A percentile compares a stretch with the other conserved stretches of the same genome.
phyloP scores from a whole-genome alignment of 2,113 vertebrate genomes.

The Chaetodon trifascialis region DNA sequence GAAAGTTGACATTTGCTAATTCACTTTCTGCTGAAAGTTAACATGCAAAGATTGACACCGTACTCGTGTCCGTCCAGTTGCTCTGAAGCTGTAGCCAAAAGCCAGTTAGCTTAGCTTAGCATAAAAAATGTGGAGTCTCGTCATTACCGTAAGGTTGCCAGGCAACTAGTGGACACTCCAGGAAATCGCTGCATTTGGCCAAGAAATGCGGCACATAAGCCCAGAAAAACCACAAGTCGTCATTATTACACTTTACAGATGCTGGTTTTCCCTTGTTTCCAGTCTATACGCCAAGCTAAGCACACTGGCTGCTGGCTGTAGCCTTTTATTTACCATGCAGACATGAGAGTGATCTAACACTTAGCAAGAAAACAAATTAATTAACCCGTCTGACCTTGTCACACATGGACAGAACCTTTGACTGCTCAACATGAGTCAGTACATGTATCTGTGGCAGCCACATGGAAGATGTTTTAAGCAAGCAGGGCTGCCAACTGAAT shows the following conservation, averaged over 20 bases:
- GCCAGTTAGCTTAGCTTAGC: background rate
- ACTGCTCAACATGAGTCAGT: background rate
- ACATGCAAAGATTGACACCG: background rate
- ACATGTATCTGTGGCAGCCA: no score
- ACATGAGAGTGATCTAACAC: background rate
- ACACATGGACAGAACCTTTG: background rate
- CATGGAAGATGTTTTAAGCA: no score
- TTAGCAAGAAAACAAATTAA: no score
- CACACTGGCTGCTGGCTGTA: background rate
- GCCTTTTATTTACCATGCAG: background rate
- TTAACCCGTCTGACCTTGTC: background rate
- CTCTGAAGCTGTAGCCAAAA: background rate
- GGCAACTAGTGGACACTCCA: background rate
- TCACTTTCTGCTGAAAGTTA: background rate
- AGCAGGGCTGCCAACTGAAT: no score
- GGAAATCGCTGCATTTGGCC: background rate
- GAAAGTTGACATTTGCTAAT: background rate
- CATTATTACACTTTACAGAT: background rate
- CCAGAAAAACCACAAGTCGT: background rate
- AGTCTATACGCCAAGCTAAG: background rate
- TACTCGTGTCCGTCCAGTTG: background rate
- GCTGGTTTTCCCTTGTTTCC: background rate
- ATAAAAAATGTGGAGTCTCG: background rate
- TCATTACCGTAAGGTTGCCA: background rate
- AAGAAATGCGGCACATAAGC: background rate